Percentiles rank a stretch among this genome's conserved stretches.
Evolutionary conservation across 1,140 invertebrate species (phyloP).

Genomic region (Drosophila triauraria): DNA sequence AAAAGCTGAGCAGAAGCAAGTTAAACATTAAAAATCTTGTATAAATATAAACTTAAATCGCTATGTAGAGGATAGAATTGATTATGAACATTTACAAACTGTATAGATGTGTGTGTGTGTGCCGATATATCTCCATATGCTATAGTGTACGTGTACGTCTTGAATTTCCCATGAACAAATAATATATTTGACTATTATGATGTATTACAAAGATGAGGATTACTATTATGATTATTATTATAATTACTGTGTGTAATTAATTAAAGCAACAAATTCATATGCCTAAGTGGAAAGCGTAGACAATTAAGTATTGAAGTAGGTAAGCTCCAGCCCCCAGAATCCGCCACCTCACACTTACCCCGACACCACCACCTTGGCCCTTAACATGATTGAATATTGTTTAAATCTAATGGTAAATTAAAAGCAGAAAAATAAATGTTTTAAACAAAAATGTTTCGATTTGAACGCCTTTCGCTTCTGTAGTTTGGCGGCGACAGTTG

Average conservation of each 20-base stretch:
- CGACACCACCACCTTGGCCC: conserved; percentile 32
- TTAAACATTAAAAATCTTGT: conserved; percentile 36
- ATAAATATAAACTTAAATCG: conserved; percentile 40
- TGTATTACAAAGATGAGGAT: conserved; percentile 62
- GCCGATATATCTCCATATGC: conserved; percentile 37
- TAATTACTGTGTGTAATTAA: conserved; percentile 79
- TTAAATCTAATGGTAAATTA: conserved; percentile 72
- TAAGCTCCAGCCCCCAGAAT: conserved; percentile 18
- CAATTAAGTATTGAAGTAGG: conserved; percentile 78
- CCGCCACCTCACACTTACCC: conserved; percentile 4
- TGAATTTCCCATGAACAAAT: conserved; percentile 72
- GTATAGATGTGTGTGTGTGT: conserved; percentile 38
- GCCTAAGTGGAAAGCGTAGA: conserved; percentile 63
- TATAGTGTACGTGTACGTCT: conserved; percentile 61
- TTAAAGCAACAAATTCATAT: conserved; percentile 72
- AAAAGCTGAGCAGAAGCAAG: conserved; percentile 49
- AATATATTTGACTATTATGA: conserved; percentile 73
- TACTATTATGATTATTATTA: conserved; percentile 71
- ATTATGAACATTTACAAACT: conserved; percentile 58
- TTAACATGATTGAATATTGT: conserved; percentile 79
- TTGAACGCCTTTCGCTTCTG: neutral
- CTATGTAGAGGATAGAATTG: conserved; percentile 20
- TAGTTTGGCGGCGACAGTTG: neutral
- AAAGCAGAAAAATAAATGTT: conserved; percentile 80
- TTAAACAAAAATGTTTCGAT: conserved; percentile 59